Conservation (phyloP, 2,888 invertebrate genomes). For the Apamea sordens region DNA sequence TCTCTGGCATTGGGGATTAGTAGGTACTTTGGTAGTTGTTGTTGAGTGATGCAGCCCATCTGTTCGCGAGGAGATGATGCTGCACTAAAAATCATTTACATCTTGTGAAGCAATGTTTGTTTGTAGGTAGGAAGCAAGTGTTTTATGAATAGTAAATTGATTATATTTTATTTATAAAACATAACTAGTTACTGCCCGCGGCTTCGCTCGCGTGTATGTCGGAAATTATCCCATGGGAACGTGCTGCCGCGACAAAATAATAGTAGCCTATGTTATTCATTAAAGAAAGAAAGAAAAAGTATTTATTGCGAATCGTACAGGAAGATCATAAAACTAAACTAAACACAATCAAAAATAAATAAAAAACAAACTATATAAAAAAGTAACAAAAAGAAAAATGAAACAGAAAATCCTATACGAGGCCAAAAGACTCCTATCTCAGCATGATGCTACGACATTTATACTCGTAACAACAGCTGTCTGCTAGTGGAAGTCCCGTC, state of each 20-base stretch:
- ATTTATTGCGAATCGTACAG: too few species aligned
- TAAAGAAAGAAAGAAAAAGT: too few species aligned
- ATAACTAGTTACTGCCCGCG: not conserved
- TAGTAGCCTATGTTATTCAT: too few species aligned
- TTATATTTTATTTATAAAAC: not conserved
- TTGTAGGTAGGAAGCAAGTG: not conserved
- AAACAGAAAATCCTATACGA: too few species aligned
- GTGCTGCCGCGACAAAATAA: not conserved
- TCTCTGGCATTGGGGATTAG: slow-evolving; percentile 66
- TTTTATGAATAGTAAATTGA: not conserved
- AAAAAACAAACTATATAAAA: too few species aligned
- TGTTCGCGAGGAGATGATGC: slow-evolving; percentile 40
- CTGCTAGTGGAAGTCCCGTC: too few species aligned
- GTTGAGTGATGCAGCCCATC: slow-evolving; percentile 51
- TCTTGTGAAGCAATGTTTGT: slow-evolving; percentile 27
- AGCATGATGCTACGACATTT: too few species aligned
- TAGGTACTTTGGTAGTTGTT: not conserved
- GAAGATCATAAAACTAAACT: too few species aligned
- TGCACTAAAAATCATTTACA: slow-evolving; percentile 25
- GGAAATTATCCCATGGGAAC: not conserved
- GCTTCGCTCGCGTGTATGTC: not conserved
- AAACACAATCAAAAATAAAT: too few species aligned
- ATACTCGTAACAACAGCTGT: too few species aligned
- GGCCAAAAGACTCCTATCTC: too few species aligned
- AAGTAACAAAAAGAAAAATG: too few species aligned